Evolutionary conservation across 2,113 vertebrate species (phyloP), one percentile per base, ranked within the genome.

Genomic region (Pteropus alecto): DNA sequence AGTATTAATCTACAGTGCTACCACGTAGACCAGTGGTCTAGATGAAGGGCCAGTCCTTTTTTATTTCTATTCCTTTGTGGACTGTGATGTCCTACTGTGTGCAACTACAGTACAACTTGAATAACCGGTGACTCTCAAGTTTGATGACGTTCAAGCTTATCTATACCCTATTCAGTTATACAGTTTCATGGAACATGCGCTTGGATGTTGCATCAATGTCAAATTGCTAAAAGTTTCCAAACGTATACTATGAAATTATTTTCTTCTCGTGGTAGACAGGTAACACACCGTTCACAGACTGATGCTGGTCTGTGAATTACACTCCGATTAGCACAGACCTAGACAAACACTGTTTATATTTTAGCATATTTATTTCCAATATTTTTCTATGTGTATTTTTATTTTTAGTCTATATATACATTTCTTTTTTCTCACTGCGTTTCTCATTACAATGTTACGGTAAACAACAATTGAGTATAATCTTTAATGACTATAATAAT

Each of bases 391-490:
- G 24, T 22, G 30, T 84, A 67, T 19, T 4, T 58, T 43, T n/a
- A 24, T n/a, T 90, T 86, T 95, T 61, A 46, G 19, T 83, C 48
- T 43, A 1, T 54, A 38, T 54, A 35, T 6, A 74, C 41, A 21
- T 93, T 90, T 58, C 13, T 65, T 78, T 67, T 46, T 77, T 63
- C 38, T 76, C 54, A 61, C 24, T 93, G 6, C 30, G 33, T 54
- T 94, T 96, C 26, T 24, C 41, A 38, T 79, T 60, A 26, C 5
- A 13, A 2, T 76, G 68, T 86, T 84, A 54, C 63, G 71, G 2
- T 91, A 92, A 84, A 85, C 5, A 83, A 63, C 84, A 89, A 77
- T 81, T 87, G 46, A 54, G 30, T 35, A 21, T 87, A 90, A 70
- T 79, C 65, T 95, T 95, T 61, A 78, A 30, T 85, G 77, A 51